Conservation (phyloP, 2,113 vertebrate species). For the Callaeas wilsoni region DNA sequence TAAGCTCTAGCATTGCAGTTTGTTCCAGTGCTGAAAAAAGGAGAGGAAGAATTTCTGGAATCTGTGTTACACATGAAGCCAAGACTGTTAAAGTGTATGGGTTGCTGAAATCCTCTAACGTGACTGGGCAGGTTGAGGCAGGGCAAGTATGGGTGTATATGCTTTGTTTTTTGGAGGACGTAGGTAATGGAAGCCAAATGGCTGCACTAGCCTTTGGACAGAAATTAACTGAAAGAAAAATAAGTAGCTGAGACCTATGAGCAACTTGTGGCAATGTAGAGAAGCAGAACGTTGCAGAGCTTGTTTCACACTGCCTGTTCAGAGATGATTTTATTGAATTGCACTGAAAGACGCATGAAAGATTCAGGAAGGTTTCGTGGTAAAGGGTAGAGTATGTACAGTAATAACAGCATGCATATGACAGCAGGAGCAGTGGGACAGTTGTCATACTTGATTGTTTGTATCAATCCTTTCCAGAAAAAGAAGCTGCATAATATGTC, state of each 20-base stretch:
- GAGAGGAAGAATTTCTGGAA: not conserved
- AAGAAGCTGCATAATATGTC: not conserved
- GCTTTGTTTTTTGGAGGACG: not conserved
- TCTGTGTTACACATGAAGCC: not conserved
- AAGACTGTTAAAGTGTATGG: not conserved
- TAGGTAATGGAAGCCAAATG: not conserved
- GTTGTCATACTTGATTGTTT: not conserved
- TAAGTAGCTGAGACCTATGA: not conserved
- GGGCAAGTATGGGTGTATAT: not conserved
- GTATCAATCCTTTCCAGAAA: not conserved
- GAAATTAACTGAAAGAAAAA: not conserved
- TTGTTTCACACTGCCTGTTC: not conserved
- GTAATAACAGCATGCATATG: not conserved
- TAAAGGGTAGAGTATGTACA: accelerated
- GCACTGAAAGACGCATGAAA: not conserved
- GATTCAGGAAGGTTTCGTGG: not conserved
- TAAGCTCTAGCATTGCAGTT: not conserved
- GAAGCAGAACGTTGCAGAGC: not conserved
- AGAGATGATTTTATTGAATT: not conserved
- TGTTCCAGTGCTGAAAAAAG: not conserved
- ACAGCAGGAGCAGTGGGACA: not conserved
- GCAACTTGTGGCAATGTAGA: not conserved
- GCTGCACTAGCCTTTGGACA: not conserved
- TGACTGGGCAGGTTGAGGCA: accelerated
- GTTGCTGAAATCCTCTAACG: not conserved